Conservation (phyloP, 2,888 invertebrate species). For the Siphonodentalium dalli region DNA sequence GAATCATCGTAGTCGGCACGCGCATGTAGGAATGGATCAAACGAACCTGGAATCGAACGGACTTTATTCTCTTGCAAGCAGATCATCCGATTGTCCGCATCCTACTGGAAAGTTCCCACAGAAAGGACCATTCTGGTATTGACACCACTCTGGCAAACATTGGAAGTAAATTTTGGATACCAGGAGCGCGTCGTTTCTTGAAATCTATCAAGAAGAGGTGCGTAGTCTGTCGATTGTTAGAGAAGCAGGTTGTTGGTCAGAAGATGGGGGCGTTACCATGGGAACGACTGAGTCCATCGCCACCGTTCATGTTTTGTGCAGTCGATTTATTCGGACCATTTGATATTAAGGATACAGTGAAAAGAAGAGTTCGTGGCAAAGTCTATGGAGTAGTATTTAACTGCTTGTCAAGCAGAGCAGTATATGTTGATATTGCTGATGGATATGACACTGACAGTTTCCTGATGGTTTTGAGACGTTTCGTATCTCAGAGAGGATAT, state of each 20-base stretch:
- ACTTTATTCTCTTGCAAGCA: conserved; percentile 3
- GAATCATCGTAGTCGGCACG: conserved; percentile 1
- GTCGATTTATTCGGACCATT: conserved; percentile 7
- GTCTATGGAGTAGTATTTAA: conserved; percentile 10
- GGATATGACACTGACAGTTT: conserved; percentile 10
- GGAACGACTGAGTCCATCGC: background rate
- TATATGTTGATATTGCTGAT: conserved; percentile 9
- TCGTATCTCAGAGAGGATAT: too few relatives aligned
- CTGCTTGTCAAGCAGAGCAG: conserved; percentile 4
- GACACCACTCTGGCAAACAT: conserved; percentile 6
- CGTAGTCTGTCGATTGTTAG: conserved; percentile 3
- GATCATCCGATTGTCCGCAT: background rate
- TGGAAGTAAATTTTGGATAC: conserved; percentile 11
- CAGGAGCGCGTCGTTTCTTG: background rate
- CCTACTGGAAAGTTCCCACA: background rate
- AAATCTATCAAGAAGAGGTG: background rate
- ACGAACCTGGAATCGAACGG: conserved; percentile 7
- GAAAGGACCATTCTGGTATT: conserved; percentile 2
- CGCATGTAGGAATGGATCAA: conserved; percentile 9
- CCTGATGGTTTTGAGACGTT: too few relatives aligned
- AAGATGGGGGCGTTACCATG: conserved; percentile 3
- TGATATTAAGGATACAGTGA: conserved; percentile 7
- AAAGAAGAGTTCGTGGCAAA: conserved; percentile 6
- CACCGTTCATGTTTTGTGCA: conserved; percentile 2
- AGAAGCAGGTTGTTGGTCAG: too few relatives aligned